Percentiles rank a stretch among this genome's conserved stretches.
These are phyloP conservation scores for Pemphigus obesinymphae DNA, from an alignment of 1,140 invertebrate species.

Conservation along the genomic window DNA sequence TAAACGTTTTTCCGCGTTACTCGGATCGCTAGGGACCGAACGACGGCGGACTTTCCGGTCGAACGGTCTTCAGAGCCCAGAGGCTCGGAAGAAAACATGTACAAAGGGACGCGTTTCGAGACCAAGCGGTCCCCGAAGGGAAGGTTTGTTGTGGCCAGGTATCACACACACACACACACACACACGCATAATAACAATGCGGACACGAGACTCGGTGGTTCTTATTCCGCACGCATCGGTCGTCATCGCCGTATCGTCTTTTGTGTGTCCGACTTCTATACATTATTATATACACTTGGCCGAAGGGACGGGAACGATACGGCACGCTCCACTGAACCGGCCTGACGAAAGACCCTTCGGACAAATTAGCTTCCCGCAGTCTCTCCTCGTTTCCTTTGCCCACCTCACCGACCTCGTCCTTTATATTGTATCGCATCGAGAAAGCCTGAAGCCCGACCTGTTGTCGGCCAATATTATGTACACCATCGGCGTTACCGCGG, in stretches of 20 bases:
- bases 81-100: constrained; percentile 3
- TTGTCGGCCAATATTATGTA: neutral
- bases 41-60: constrained; percentile 17
- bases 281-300: neutral
- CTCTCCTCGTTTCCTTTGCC: neutral
- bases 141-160: neutral
- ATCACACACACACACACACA: neutral
- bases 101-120: constrained; percentile 1
- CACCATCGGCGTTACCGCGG: neutral
- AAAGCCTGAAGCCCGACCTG: neutral
- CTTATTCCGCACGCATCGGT: constrained; percentile 15
- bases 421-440: too few species aligned
- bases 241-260: neutral
- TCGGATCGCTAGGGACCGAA: neutral
- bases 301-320: neutral
- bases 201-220: too few species aligned
- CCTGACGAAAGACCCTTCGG: constrained; percentile 32
- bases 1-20: constrained; percentile 24
- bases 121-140: neutral
- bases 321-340: constrained; percentile 18
- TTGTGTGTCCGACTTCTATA: constrained; percentile 10
- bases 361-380: constrained; percentile 8
- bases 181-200: neutral
- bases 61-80: neutral
- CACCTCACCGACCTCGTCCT: neutral